Conservation (phyloP, 2,113 vertebrate genomes). For the Dicerorhinus sumatrensis region DNA sequence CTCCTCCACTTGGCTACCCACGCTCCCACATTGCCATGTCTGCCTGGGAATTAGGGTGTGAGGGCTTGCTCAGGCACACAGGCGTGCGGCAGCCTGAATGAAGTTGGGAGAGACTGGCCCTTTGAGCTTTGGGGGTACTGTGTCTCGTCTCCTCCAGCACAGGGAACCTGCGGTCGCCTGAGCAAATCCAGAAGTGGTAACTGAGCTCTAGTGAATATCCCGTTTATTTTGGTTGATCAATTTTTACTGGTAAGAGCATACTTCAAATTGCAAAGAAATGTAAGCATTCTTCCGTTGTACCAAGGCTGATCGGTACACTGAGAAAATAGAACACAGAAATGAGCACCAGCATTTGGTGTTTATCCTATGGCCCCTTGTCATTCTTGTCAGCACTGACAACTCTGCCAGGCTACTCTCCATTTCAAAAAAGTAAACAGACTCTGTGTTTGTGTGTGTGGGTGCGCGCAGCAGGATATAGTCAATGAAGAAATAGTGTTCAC, state of each 20-base stretch:
- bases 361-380: neutral
- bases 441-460: neutral
- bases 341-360: neutral
- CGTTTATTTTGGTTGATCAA: neutral
- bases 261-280: conserved; percentile 9
- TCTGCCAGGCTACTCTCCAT: neutral
- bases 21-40: fast-evolving
- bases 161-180: neutral
- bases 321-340: conserved; percentile 5
- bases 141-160: neutral
- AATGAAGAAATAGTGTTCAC: neutral
- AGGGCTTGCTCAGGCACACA: neutral
- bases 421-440: neutral
- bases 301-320: neutral
- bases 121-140: neutral
- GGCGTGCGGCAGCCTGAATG: fast-evolving
- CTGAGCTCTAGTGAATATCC: neutral
- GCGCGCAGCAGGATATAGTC: neutral
- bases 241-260: conserved; percentile 19
- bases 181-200: neutral
- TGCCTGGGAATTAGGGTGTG: neutral
- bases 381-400: neutral
- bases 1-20: neutral
- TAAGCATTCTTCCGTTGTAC: neutral
- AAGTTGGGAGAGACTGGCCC: neutral